Evolutionary conservation across 1,140 invertebrate species (phyloP).

Genomic region (Brachionus manjavacas): DNA sequence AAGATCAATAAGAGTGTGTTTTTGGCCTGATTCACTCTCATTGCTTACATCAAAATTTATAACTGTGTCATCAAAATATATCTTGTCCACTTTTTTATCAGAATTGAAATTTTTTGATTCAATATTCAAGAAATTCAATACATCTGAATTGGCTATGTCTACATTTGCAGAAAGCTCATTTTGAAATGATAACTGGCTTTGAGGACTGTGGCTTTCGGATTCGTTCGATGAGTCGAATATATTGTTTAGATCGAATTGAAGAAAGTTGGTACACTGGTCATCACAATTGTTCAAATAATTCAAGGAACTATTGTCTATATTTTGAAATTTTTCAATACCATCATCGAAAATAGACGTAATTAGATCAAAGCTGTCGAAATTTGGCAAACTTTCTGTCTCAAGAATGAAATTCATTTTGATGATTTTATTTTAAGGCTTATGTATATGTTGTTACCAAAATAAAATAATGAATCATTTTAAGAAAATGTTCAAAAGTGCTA

Average conservation of each 20-base stretch:
- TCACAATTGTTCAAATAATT: neutral
- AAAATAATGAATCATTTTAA: neutral
- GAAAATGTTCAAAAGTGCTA: neutral
- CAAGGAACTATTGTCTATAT: neutral
- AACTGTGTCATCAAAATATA: neutral
- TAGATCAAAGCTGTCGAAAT: neutral
- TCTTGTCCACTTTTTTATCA: neutral
- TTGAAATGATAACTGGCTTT: neutral
- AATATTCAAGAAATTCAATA: neutral
- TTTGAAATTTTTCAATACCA: neutral
- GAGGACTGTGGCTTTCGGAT: neutral
- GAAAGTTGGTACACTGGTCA: neutral
- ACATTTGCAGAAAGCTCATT: neutral
- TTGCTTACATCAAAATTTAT: neutral
- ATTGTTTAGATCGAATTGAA: neutral
- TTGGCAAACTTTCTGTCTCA: neutral
- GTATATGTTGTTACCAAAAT: neutral
- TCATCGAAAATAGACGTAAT: neutral
- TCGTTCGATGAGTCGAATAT: neutral
- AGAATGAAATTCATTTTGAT: neutral
- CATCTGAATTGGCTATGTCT: neutral
- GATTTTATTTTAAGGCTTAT: neutral
- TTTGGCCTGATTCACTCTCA: neutral
- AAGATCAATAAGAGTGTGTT: neutral
- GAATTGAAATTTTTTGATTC: neutral